Evolutionary conservation across 2,113 vertebrate genomes (phyloP).

Genomic region (Eonycteris spelaea): DNA sequence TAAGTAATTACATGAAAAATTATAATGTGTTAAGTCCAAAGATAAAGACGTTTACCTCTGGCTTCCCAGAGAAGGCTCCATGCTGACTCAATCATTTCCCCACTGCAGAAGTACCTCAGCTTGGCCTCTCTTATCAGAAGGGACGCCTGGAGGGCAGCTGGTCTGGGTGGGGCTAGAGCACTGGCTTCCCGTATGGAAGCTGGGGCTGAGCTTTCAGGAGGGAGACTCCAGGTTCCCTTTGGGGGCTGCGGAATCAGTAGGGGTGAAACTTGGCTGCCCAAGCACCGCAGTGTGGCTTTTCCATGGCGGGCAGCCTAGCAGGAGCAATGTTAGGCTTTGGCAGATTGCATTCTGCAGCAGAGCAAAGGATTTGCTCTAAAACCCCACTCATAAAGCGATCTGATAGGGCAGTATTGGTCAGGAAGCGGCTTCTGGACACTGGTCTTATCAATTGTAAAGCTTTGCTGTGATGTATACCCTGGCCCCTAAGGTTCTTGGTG

Average conservation of each 20-base stretch:
- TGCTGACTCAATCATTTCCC: background rate
- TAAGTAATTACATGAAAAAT: background rate
- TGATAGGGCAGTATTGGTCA: background rate
- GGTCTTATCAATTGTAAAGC: background rate
- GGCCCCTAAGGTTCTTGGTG: background rate
- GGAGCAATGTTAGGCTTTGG: background rate
- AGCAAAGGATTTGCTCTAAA: background rate
- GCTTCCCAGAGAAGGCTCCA: background rate
- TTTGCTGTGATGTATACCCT: background rate
- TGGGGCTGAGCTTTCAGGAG: background rate
- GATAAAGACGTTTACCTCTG: background rate
- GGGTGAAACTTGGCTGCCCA: background rate
- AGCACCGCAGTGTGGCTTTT: background rate
- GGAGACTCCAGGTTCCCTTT: fast-evolving
- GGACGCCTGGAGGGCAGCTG: background rate
- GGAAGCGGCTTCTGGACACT: background rate
- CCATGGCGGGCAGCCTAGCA: background rate
- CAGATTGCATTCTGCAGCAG: background rate
- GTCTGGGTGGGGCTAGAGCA: fast-evolving
- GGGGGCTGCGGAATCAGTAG: background rate
- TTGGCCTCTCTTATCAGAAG: background rate
- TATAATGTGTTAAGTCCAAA: background rate
- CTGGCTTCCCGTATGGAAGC: background rate
- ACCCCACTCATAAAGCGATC: background rate
- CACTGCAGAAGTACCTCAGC: background rate